Conservation (phyloP, 2,797 vertebrate genomes). For the Spea hammondii region DNA sequence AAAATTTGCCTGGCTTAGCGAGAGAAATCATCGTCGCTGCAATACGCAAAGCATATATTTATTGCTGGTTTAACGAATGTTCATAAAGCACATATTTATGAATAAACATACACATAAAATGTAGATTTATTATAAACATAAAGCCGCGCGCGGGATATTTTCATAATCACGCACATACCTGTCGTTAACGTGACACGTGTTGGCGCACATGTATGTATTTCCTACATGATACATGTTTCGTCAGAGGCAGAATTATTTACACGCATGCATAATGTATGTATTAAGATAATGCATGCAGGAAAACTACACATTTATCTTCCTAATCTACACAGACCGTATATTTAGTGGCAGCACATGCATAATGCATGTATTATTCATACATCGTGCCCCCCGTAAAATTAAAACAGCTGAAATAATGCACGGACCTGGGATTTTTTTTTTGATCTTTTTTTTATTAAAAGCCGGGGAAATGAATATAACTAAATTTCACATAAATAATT, state of each 20-base stretch:
- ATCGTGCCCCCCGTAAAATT: not conserved
- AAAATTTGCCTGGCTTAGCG: slow-evolving; percentile 65
- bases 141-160: slow-evolving; percentile 6
- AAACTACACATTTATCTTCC: slow-evolving; percentile 4
- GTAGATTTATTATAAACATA: slow-evolving; percentile 39
- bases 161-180: slow-evolving; percentile 8
- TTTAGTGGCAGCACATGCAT: slow-evolving; percentile 8
- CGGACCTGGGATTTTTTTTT: no score
- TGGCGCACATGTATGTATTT: slow-evolving; percentile 8
- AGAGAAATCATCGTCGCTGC: slow-evolving; percentile 14
- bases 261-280: slow-evolving; percentile 4
- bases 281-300: not conserved
- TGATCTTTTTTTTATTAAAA: no score
- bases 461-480: no score
- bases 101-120: slow-evolving; percentile 39
- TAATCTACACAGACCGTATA: slow-evolving; percentile 15
- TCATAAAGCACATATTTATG: slow-evolving; percentile 44
- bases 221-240: not conserved
- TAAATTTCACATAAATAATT: no score
- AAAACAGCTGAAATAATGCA: no score
- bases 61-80: slow-evolving; percentile 42
- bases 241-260: not conserved
- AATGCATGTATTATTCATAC: slow-evolving; percentile 21
- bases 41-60: slow-evolving; percentile 30
- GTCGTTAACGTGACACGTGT: slow-evolving; percentile 2